Conservation (phyloP, 2,888 invertebrate species). For the Sepiola atlantica region DNA sequence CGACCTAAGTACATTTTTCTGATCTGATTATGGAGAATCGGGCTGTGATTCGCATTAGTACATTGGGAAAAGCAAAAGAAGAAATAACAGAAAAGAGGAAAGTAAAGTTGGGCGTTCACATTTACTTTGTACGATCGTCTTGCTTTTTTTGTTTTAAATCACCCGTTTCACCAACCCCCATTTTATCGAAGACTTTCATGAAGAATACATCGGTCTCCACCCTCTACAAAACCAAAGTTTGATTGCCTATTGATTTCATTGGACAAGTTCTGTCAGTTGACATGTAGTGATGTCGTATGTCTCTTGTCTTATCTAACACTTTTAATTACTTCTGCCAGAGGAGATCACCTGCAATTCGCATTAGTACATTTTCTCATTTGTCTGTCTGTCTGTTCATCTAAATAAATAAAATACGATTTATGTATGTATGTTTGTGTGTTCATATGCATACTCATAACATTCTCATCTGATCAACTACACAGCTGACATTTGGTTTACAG, state of each 20-base stretch:
- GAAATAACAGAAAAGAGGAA: no score
- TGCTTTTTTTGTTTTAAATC: not conserved
- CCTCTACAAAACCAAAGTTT: not conserved
- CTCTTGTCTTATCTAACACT: not conserved
- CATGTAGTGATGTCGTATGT: not conserved
- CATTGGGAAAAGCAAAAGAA: not conserved
- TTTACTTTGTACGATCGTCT: not conserved
- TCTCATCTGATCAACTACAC: no score
- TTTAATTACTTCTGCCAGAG: not conserved
- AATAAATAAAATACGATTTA: no score
- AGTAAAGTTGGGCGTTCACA: not conserved
- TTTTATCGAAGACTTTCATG: not conserved
- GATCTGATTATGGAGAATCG: not conserved
- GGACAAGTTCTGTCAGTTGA: not conserved
- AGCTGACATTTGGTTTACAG: no score
- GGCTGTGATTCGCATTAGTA: constrained; percentile 9
- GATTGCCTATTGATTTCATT: not conserved
- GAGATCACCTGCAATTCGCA: no score
- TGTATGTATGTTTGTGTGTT: no score
- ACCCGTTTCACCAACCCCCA: not conserved
- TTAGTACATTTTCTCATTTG: no score
- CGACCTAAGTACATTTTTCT: not conserved
- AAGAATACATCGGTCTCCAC: not conserved
- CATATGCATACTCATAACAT: no score
- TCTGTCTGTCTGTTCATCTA: no score